These are phyloP conservation scores for Tenualosa thibaudeaui DNA, from an alignment of 2,797 vertebrate genomes.

Conservation along the genomic window DNA sequence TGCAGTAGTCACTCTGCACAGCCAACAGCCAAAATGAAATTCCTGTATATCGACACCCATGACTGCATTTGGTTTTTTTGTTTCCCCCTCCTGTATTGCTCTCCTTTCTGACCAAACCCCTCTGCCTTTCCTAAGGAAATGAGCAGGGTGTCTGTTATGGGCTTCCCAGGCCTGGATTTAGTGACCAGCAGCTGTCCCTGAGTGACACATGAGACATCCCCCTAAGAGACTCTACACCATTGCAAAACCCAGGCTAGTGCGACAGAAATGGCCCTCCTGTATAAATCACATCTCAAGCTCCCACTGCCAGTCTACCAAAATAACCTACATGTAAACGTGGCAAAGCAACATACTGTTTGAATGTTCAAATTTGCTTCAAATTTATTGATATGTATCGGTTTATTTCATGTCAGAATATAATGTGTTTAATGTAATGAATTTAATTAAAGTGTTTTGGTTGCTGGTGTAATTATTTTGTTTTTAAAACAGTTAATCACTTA, in stretches of 20 bases:
- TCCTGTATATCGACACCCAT: neutral
- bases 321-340: conserved; percentile 38
- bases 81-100: conserved; percentile 27
- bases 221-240: conserved; percentile 66
- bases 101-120: neutral
- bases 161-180: conserved; percentile 54
- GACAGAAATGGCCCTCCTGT: conserved; percentile 60
- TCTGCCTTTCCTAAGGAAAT: conserved; percentile 28
- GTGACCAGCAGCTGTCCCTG: conserved; percentile 69
- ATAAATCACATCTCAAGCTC: conserved; percentile 54
- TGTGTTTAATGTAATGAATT: too few relatives aligned
- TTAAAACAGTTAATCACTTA: too few relatives aligned
- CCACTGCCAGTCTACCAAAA: conserved; percentile 45
- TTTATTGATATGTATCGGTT: neutral
- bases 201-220: conserved; percentile 65
- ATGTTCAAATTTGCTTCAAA: neutral
- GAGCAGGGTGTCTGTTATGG: conserved; percentile 37
- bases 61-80: neutral
- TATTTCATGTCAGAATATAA: neutral
- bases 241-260: conserved; percentile 57
- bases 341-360: conserved; percentile 32
- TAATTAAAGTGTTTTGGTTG: too few relatives aligned
- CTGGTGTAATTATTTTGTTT: too few relatives aligned
- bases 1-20: neutral
- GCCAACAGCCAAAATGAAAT: neutral